Evolutionary conservation across 2,888 invertebrate genomes (phyloP).

Genomic region (Apamea sordens): DNA sequence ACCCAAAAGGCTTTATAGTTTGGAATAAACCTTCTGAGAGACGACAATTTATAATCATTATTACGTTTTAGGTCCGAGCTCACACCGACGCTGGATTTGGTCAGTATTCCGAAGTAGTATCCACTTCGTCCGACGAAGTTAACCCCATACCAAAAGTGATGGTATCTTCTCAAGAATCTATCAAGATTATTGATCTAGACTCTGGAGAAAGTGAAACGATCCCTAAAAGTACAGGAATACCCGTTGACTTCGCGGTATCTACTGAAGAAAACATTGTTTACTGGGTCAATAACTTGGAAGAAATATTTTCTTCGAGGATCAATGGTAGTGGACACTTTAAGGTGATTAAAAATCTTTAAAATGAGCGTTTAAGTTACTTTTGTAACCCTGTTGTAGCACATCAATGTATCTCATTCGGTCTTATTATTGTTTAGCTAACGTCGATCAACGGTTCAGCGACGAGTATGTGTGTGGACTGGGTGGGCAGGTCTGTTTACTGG

Average conservation of each 20-base stretch:
- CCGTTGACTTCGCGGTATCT: conserved; percentile 92
- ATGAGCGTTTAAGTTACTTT: neutral
- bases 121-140: conserved; percentile 91
- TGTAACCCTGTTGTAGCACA: neutral
- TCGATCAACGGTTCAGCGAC: conserved; percentile 87
- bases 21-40: neutral
- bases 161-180: conserved; percentile 93
- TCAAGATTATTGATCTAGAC: conserved; percentile 94
- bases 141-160: conserved; percentile 95
- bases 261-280: conserved; percentile 93
- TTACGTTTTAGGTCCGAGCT: conserved; percentile 92
- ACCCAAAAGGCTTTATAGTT: neutral
- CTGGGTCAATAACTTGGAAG: conserved; percentile 95
- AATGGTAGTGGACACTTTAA: conserved; percentile 89
- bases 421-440: conserved; percentile 76
- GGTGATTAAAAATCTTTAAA: conserved; percentile 69
- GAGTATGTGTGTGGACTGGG: conserved; percentile 96
- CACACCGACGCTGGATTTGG: conserved; percentile 95
- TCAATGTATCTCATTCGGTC: neutral
- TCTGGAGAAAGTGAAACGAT: conserved; percentile 91
- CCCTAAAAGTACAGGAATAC: conserved; percentile 92
- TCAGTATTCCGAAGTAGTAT: conserved; percentile 91
- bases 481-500: conserved; percentile 95
- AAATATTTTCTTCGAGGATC: conserved; percentile 91
- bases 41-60: neutral